Conservation (phyloP, 2,113 vertebrate genomes). For the Triplophysa dalaica region DNA sequence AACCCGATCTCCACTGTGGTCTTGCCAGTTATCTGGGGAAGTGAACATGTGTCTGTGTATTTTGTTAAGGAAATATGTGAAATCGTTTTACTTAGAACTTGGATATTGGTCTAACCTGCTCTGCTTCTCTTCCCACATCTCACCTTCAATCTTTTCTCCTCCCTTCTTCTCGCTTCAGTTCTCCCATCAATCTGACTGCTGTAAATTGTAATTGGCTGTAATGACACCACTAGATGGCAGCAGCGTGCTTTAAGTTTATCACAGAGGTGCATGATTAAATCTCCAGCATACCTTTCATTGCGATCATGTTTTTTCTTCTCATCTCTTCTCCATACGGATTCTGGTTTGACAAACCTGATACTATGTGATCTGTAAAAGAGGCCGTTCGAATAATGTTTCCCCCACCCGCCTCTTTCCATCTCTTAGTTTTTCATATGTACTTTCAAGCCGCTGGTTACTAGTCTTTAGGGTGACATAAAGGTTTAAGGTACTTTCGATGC, state of each 20-base stretch:
- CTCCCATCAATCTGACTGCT: background rate
- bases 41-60: background rate
- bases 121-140: background rate
- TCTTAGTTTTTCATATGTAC: slow-evolving; percentile 47
- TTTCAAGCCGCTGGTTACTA: slow-evolving; percentile 52
- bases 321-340: slow-evolving; percentile 35
- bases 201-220: background rate
- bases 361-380: slow-evolving; percentile 34
- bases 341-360: slow-evolving; percentile 41
- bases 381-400: background rate
- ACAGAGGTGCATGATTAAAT: background rate
- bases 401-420: slow-evolving; percentile 36
- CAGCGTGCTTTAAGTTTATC: slow-evolving; percentile 1
- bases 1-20: background rate
- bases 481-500: slow-evolving; percentile 42
- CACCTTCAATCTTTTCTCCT: background rate
- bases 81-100: background rate
- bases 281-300: slow-evolving; percentile 39
- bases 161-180: background rate
- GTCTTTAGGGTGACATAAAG: slow-evolving; percentile 50
- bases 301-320: slow-evolving; percentile 3
- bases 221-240: slow-evolving; percentile 44
- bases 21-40: background rate
- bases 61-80: background rate
- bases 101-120: background rate